Conservation (phyloP, 2,888 invertebrate genomes). For the Cataglyphis cursor region DNA sequence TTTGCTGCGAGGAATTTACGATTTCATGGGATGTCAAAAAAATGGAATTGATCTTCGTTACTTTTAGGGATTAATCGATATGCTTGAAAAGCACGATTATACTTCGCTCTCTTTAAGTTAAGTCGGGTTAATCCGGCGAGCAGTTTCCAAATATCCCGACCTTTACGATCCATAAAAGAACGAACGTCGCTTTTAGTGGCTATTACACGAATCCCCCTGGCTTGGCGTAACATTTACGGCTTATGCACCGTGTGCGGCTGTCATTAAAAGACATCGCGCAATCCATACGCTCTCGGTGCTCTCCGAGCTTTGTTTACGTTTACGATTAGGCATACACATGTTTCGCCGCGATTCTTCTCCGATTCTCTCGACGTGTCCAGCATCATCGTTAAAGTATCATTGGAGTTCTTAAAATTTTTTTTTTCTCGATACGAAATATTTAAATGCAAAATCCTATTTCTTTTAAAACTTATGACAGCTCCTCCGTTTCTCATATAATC, state of each 20-base stretch:
- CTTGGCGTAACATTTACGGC: slow-evolving; percentile 77
- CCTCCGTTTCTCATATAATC: neutral
- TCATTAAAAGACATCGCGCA: slow-evolving; percentile 75
- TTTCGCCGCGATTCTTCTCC: neutral
- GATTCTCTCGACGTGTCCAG: neutral
- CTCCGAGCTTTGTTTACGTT: slow-evolving; percentile 59
- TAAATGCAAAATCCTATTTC: neutral
- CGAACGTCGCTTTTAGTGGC: slow-evolving; percentile 77
- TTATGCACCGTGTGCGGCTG: slow-evolving; percentile 74
- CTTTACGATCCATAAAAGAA: slow-evolving; percentile 78
- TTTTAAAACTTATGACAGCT: neutral
- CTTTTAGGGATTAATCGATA: neutral
- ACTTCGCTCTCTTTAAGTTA: slow-evolving; percentile 60
- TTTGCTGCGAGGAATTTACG: neutral
- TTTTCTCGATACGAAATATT: neutral
- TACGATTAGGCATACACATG: slow-evolving; percentile 59
- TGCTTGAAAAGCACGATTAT: neutral
- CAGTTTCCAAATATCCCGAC: slow-evolving; percentile 72
- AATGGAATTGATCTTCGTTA: neutral
- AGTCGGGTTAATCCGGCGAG: slow-evolving; percentile 50
- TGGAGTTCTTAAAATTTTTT: neutral
- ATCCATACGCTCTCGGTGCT: slow-evolving; percentile 50
- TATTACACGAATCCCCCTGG: slow-evolving; percentile 75
- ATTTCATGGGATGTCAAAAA: neutral
- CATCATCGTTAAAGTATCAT: neutral